Conservation (phyloP, 2,888 invertebrate species). For the Endomychus coccineus region DNA sequence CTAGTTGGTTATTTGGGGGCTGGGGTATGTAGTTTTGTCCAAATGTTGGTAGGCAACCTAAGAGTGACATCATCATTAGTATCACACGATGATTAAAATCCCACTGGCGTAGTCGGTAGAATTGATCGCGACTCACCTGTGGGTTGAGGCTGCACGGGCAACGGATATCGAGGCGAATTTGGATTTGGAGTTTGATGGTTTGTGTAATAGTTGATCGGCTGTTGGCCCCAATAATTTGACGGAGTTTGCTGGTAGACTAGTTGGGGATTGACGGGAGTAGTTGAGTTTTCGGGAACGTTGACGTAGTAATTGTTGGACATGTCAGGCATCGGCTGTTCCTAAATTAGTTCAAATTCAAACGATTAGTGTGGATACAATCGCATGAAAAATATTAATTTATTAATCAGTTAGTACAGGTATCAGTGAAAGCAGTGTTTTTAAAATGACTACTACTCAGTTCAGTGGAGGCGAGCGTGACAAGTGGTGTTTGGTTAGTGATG, state of each 20-base stretch:
- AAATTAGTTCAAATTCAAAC: slow-evolving; percentile 6
- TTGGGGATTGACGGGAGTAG: slow-evolving; percentile 8
- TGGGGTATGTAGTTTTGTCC: slow-evolving; percentile 18
- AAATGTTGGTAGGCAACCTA: slow-evolving; percentile 10
- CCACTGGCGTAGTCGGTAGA: too few relatives aligned
- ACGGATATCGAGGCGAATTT: slow-evolving; percentile 9
- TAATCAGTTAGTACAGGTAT: too few relatives aligned
- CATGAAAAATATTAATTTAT: too few relatives aligned
- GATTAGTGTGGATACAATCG: too few relatives aligned
- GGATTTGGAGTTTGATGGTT: slow-evolving; percentile 25
- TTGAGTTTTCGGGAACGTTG: slow-evolving; percentile 22
- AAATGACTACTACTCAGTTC: too few relatives aligned
- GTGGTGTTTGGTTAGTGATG: too few relatives aligned
- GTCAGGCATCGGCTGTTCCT: too few relatives aligned
- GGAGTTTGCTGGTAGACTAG: slow-evolving; percentile 9
- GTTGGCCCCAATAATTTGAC: slow-evolving; percentile 33
- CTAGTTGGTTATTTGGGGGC: slow-evolving; percentile 11
- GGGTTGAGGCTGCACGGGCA: background rate
- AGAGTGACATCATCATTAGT: too few relatives aligned
- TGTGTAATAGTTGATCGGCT: slow-evolving; percentile 33
- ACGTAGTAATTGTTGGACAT: slow-evolving; percentile 33
- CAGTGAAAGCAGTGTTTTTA: too few relatives aligned
- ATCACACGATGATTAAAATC: too few relatives aligned
- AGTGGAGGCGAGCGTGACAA: too few relatives aligned
- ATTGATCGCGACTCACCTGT: too few relatives aligned